Evolutionary conservation across 2,797 vertebrate species (phyloP).

Genomic region (Echiichthys vipera): DNA sequence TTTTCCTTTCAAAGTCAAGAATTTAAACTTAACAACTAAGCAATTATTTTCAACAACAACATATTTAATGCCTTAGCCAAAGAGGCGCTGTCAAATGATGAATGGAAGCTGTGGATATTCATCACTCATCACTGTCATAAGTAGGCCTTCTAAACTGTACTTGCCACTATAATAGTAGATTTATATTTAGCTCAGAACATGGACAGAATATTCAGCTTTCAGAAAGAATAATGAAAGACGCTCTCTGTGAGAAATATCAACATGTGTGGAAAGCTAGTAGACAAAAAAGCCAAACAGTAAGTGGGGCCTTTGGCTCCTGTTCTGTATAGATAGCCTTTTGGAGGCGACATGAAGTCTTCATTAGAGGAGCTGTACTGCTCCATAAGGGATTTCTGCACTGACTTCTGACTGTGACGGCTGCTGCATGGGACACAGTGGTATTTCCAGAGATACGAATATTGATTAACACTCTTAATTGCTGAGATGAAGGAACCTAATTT

Average conservation of each 20-base stretch:
- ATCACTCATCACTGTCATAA: neutral
- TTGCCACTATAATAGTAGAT: neutral
- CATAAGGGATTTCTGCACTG: neutral
- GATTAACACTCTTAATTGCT: neutral
- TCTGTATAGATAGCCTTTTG: neutral
- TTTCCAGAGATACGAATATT: neutral
- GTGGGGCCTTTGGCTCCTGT: neutral
- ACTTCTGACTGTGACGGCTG: neutral
- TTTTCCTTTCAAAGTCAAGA: neutral
- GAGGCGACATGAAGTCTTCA: neutral
- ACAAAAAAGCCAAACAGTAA: neutral
- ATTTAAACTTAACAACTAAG: neutral
- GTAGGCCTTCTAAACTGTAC: neutral
- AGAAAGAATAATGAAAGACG: neutral
- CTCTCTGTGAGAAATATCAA: neutral
- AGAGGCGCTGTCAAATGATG: neutral
- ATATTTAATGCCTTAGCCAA: neutral
- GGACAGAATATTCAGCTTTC: neutral
- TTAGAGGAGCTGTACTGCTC: neutral
- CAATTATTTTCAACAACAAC: neutral
- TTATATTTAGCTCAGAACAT: neutral
- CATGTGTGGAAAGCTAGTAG: neutral
- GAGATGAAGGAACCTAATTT: slow-evolving; percentile 27
- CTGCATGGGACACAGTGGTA: neutral
- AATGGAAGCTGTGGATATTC: neutral